Conservation (phyloP, 2,888 invertebrate genomes). For the Yponomeuta evonymella region DNA sequence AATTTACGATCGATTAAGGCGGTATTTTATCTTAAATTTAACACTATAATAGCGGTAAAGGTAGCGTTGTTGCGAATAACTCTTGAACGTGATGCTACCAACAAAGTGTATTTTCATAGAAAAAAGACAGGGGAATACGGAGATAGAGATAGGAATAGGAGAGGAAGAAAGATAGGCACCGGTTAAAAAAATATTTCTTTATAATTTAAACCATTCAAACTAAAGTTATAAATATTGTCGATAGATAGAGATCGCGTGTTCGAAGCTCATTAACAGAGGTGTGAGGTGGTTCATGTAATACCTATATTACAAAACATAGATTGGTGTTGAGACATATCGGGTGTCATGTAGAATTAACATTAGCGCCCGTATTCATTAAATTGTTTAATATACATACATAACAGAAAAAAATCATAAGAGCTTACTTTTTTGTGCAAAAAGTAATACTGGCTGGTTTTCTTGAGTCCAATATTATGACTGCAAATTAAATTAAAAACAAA, state of each 20-base stretch:
- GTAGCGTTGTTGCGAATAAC: no score
- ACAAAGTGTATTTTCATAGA: not conserved
- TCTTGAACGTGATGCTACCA: no score
- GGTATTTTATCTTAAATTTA: not conserved
- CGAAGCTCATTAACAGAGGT: not conserved
- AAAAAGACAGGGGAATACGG: no score
- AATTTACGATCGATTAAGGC: conserved; percentile 12
- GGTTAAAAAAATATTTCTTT: no score
- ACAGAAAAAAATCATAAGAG: no score
- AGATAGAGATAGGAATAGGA: no score
- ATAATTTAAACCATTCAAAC: no score
- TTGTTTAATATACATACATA: not conserved
- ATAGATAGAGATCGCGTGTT: not conserved
- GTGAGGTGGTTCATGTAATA: not conserved
- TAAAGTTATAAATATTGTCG: not conserved
- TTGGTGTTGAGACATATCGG: not conserved
- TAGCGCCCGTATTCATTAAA: not conserved
- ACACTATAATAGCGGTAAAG: not conserved
- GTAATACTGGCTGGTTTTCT: not conserved
- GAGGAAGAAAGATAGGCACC: no score
- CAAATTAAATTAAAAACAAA: no score
- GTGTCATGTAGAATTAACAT: not conserved
- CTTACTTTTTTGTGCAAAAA: no score
- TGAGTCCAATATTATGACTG: not conserved
- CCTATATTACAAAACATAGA: not conserved